Base-by-base conservation (phyloP, 2,113 vertebrate genomes). In the Calidris pugnax region DNA sequence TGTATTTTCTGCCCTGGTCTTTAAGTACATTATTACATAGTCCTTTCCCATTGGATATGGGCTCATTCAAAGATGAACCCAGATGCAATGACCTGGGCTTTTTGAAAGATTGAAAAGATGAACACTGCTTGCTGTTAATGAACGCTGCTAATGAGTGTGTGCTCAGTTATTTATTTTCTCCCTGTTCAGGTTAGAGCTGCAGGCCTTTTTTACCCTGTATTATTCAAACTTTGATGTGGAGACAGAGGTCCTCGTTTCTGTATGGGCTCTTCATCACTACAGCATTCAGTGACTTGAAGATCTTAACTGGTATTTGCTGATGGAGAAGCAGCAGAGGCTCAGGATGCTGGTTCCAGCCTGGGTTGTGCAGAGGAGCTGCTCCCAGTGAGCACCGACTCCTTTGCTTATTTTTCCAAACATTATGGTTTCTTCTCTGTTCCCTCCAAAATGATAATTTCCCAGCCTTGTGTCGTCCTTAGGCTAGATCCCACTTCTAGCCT, bases 61-160 rank as follows among this genome's bases (percentile, higher is more conserved):
- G 12, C 15, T 82, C 12, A 12, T 48, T 71, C 68, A 50, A 26
- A 72, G 56, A 50, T 63, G 51, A 78, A 26, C 47, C 21, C 56
- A 22, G 16, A 4, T 71, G 39, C 45, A 66, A 37, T 62, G 45
- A 10, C 59, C 14, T 37, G 56, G 30, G 32, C 39, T 66, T 17
- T 84, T 76, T 41, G 47, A 30, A 4, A 51, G 47, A 39, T 53
- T 35, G 20, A 75, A n/a, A 48, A 64, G 39, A 8, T 63, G 47
- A 67, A 6, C n/a, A 8, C 33, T 80, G 51, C 51, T 75, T 24
- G 16, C 69, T 71, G 15, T 51, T 88, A 48, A 47, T 1, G 5
- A 69, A 12, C 43, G 35, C 39, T 0, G 1, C 53, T 88, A 35
- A 64, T 0, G 2, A 66, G 50, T 6, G 12, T 19, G 16, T 1